These are phyloP conservation scores for Carassius auratus DNA, from an alignment of 2,113 vertebrate genomes.

Conservation along the genomic window DNA sequence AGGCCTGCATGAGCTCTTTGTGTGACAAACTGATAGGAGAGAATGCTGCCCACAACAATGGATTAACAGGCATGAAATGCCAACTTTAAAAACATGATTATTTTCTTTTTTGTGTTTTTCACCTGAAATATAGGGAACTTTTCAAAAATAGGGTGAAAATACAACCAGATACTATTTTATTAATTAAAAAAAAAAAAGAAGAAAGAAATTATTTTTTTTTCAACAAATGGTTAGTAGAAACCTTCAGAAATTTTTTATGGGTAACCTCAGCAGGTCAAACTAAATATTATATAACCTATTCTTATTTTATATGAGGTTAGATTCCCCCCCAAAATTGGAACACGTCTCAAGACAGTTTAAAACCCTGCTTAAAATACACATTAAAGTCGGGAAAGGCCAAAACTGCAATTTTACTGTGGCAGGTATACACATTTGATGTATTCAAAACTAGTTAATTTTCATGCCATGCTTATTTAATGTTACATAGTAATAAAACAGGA, in stretches of 20 bases:
- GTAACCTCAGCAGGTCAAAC: neutral
- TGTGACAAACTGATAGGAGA: conserved; percentile 55
- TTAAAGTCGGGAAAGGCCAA: neutral
- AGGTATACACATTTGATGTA: neutral
- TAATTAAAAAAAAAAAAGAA: neutral
- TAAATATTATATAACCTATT: conserved; percentile 20
- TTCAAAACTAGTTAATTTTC: neutral
- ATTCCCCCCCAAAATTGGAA: neutral
- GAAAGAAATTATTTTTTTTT: no score
- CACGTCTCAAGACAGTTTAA: neutral
- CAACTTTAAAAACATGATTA: conserved; percentile 20
- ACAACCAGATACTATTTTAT: neutral
- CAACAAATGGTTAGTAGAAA: neutral
- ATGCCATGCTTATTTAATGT: neutral
- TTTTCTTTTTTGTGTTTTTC: neutral
- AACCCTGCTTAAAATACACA: neutral
- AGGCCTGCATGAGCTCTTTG: conserved; percentile 45
- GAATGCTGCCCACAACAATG: conserved; percentile 3
- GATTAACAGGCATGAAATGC: conserved; percentile 62
- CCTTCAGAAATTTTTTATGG: neutral
- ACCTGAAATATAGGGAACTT: neutral
- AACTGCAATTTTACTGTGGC: neutral
- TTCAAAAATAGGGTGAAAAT: neutral
- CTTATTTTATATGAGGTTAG: conserved; percentile 9
- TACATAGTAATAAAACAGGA: no score